Percentiles rank a stretch among this genome's conserved stretches.
These are phyloP conservation scores for Eudemis profundana DNA, from an alignment of 2,888 invertebrate species.

Conservation along the genomic window DNA sequence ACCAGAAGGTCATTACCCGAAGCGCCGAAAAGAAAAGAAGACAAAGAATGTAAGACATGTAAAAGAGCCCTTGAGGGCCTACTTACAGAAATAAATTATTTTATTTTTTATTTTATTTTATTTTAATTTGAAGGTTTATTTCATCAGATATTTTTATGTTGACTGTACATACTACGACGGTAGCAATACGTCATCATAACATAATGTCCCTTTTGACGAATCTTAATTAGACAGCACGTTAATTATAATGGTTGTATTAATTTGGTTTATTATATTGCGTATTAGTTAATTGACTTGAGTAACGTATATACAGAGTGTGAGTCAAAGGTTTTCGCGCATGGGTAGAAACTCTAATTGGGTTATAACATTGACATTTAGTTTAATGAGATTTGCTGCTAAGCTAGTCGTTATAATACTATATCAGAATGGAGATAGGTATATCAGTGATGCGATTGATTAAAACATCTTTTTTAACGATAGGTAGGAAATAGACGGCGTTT, in stretches of 20 bases:
- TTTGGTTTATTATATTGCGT: conserved; percentile 11
- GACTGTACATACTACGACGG: not conserved
- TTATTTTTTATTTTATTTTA: too few species aligned
- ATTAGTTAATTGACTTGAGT: conserved; percentile 24
- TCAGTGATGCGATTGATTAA: too few species aligned
- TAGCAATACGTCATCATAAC: conserved; percentile 6
- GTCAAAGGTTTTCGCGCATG: conserved; percentile 7
- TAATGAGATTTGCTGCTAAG: conserved; percentile 1
- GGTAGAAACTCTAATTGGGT: conserved; percentile 1
- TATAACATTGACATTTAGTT: not conserved
- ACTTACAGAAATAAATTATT: too few species aligned
- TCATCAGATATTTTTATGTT: too few species aligned
- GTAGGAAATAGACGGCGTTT: too few species aligned
- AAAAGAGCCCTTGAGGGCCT: too few species aligned
- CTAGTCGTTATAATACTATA: not conserved
- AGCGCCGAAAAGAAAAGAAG: too few species aligned
- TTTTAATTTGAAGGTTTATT: too few species aligned
- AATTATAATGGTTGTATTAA: conserved; percentile 18
- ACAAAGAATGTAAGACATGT: too few species aligned
- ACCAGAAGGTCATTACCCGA: too few species aligned
- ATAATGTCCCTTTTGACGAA: not conserved
- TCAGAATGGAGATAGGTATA: too few species aligned
- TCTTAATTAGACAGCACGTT: conserved; percentile 19
- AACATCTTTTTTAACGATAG: too few species aligned
- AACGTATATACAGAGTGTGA: conserved; percentile 9